phyloP scores from a whole-genome alignment of 37 sponge, comb jelly and placozoan genomes.

The Axinella damicornis region DNA sequence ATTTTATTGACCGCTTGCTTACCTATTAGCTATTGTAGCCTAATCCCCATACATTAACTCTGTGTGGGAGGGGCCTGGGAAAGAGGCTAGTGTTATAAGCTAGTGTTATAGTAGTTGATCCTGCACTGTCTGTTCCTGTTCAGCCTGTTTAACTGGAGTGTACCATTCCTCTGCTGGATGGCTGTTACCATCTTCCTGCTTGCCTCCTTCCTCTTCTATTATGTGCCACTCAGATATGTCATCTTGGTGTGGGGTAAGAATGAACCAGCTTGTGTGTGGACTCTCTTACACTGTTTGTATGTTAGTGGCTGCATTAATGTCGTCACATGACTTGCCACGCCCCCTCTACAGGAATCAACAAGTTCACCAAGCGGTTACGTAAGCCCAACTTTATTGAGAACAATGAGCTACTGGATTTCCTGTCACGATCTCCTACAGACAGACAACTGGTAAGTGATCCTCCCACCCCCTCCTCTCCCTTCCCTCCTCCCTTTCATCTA shows the following conservation, averaged over 20 bases:
- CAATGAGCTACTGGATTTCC: constrained; percentile 88
- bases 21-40: too few relatives aligned
- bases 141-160: constrained; percentile 91
- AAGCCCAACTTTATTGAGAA: constrained; percentile 88
- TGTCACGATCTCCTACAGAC: constrained; percentile 86
- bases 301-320: too few relatives aligned
- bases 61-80: too few relatives aligned
- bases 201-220: constrained; percentile 70
- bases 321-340: neutral
- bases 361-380: constrained; percentile 82
- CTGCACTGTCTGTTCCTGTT: neutral
- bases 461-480: too few relatives aligned
- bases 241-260: constrained; percentile 73
- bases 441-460: constrained; percentile 54
- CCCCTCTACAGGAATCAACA: constrained; percentile 81
- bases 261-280: too few relatives aligned
- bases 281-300: too few relatives aligned
- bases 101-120: too few relatives aligned
- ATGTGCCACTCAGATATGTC: constrained; percentile 83
- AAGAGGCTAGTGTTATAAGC: too few relatives aligned
- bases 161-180: constrained; percentile 89
- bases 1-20: too few relatives aligned
- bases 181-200: constrained; percentile 55
- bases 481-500: too few relatives aligned
- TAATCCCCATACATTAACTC: too few relatives aligned